phyloP scores from a whole-genome alignment of 53 echinoderm and acorn worm genomes.

The Mesocentrotus franciscanus region DNA sequence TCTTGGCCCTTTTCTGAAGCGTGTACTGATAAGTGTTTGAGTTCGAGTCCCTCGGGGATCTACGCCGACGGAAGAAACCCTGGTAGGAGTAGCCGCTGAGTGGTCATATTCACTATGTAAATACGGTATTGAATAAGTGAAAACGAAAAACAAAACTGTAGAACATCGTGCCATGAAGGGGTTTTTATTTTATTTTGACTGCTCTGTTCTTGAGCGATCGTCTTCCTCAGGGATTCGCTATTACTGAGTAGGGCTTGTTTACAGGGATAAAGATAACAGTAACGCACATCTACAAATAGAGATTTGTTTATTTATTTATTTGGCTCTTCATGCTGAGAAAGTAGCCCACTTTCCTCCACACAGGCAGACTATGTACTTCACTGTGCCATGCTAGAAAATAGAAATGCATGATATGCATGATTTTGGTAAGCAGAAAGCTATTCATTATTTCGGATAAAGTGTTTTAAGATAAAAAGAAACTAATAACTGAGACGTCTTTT shows the following conservation, averaged over 20 bases:
- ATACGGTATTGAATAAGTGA: not conserved
- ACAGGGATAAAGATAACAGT: not conserved
- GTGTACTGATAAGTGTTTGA: slow-evolving; percentile 23
- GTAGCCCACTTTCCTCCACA: too few relatives aligned
- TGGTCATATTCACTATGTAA: slow-evolving; percentile 44
- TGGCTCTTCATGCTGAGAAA: too few relatives aligned
- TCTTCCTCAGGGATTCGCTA: not conserved
- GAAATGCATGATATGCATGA: too few relatives aligned
- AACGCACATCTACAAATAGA: too few relatives aligned
- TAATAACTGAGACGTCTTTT: too few relatives aligned
- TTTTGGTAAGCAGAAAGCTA: too few relatives aligned
- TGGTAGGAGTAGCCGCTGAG: slow-evolving; percentile 12
- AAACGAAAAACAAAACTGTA: slow-evolving; percentile 29
- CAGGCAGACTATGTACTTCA: too few relatives aligned
- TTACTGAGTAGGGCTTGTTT: not conserved
- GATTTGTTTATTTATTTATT: too few relatives aligned
- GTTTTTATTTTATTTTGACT: not conserved
- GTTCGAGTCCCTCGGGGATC: not conserved
- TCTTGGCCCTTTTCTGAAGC: slow-evolving; percentile 41
- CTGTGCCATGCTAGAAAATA: too few relatives aligned
- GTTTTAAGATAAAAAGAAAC: too few relatives aligned
- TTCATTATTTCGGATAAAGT: too few relatives aligned
- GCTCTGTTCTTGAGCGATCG: not conserved
- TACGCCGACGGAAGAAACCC: not conserved
- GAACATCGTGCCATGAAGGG: not conserved